phyloP scores from a whole-genome alignment of 2,113 vertebrate genomes.

The Pristiophorus japonicus region DNA sequence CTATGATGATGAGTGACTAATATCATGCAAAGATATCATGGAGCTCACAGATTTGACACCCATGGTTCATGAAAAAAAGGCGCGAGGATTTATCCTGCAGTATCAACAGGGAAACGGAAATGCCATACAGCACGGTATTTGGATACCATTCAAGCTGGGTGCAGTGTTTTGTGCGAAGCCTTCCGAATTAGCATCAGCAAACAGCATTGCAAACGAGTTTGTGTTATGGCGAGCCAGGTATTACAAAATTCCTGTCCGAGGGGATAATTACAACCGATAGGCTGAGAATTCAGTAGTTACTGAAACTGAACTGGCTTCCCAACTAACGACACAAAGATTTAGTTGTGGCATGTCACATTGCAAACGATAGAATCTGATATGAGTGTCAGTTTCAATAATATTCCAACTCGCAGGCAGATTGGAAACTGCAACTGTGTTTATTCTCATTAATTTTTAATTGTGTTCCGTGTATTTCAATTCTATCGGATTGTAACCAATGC shows the following conservation, averaged over 20 bases:
- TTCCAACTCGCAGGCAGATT: neutral
- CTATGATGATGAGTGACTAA: no score
- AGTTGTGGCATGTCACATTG: neutral
- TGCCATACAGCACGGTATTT: neutral
- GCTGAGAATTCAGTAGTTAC: no score
- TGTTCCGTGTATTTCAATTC: neutral
- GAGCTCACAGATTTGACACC: neutral
- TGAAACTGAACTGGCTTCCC: neutral
- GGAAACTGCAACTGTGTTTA: neutral
- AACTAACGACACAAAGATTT: neutral
- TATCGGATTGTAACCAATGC: neutral
- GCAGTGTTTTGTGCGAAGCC: neutral
- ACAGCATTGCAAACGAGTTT: neutral
- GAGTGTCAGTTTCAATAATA: neutral
- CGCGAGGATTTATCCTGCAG: neutral
- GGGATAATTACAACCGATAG: neutral
- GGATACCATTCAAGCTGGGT: neutral
- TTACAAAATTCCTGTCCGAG: neutral
- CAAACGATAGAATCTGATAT: neutral
- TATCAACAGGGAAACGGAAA: neutral
- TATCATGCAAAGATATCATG: neutral
- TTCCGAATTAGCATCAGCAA: neutral
- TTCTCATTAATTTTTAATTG: neutral
- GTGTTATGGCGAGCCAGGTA: neutral
- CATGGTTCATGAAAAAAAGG: neutral